Evolutionary conservation across 2,113 vertebrate genomes (phyloP), one percentile per base, ranked within the genome.

Genomic region (Oncorhynchus keta): DNA sequence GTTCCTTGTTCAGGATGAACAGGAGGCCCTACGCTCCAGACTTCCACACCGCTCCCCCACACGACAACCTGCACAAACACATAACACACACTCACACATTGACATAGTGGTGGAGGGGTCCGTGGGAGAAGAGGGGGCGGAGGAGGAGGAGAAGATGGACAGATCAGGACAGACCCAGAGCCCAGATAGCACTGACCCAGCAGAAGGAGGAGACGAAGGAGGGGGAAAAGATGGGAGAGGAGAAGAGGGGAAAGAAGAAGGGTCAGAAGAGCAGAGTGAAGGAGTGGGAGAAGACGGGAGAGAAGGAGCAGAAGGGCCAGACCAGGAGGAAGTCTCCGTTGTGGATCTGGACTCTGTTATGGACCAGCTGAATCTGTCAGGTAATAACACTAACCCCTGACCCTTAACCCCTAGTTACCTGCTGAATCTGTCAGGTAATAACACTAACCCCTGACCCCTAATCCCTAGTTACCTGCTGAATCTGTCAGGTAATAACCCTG

Each of bases 1-100:
- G 83, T 96, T 97, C 81, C 94, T 99, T 55, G 77, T 87, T 98
- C 75, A 96, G 94, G 95, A 97, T 79, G 98, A 99, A 66, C 93
- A 96, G 0, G 93, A 95, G 61, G 95, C 48, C 57, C 79, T 14
- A 12, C 26, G 22, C 77, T 57, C 57, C 70, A 22, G 70, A 35
- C 75, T 22, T 30, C 65, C 65, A 7, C 24, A 14, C 9, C 68
- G 3, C 55, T 74, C 83, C 61, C 35, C 51, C 13, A n/a, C 28
- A 1, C 55, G 72, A n/a, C 76, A 79, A 5, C 67, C 79, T 5
- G 1, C 77, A 20, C 66, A 75, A 13, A 72, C 48, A 69, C 32
- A 78, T 20, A 62, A 76, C 22, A 70, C 59, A 55, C 49, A 55
- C 49, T 55, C 68, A 81, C 76, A 55, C 49, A 85, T 91, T 70